Conservation (phyloP, 2,888 invertebrate genomes). For the Ganaspis brasiliensis region DNA sequence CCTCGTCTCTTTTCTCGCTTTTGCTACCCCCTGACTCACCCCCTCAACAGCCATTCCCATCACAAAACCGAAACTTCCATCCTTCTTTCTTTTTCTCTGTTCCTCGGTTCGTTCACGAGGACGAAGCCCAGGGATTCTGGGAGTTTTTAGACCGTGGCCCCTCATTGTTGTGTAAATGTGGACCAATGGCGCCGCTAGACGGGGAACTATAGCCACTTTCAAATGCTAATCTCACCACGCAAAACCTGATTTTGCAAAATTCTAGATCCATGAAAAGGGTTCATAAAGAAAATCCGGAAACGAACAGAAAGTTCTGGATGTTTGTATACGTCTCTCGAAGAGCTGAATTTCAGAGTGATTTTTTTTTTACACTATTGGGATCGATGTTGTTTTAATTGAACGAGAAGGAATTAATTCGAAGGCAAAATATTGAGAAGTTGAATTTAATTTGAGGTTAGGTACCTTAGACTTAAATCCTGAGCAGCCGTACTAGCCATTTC, state of each 20-base stretch:
- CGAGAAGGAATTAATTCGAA: too few relatives aligned
- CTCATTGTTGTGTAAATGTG: conserved; percentile 80
- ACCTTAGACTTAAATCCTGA: too few relatives aligned
- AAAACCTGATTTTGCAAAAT: conserved; percentile 76
- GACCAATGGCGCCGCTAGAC: conserved; percentile 79
- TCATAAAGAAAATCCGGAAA: conserved; percentile 41
- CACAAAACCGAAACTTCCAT: conserved; percentile 52
- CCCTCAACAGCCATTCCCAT: conserved; percentile 16
- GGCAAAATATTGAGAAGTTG: too few relatives aligned
- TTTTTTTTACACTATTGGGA: too few relatives aligned
- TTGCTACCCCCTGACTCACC: conserved; percentile 50
- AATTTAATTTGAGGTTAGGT: too few relatives aligned
- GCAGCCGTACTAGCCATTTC: too few relatives aligned
- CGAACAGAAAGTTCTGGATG: conserved; percentile 26
- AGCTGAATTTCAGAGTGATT: too few relatives aligned
- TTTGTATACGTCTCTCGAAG: conserved; percentile 15
- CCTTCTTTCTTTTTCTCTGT: conserved; percentile 58
- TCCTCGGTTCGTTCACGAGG: conserved; percentile 51
- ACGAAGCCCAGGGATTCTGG: conserved; percentile 74
- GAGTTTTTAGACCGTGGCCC: conserved; percentile 78
- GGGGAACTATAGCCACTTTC: conserved; percentile 72
- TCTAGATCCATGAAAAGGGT: conserved; percentile 55
- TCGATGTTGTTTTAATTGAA: too few relatives aligned
- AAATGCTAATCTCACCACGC: conserved; percentile 77
- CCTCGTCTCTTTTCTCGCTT: conserved; percentile 44